A percentile compares a stretch with the other conserved stretches of the same genome.
Conservation (phyloP, 2,113 vertebrate species). For the Arvicanthis niloticus region DNA sequence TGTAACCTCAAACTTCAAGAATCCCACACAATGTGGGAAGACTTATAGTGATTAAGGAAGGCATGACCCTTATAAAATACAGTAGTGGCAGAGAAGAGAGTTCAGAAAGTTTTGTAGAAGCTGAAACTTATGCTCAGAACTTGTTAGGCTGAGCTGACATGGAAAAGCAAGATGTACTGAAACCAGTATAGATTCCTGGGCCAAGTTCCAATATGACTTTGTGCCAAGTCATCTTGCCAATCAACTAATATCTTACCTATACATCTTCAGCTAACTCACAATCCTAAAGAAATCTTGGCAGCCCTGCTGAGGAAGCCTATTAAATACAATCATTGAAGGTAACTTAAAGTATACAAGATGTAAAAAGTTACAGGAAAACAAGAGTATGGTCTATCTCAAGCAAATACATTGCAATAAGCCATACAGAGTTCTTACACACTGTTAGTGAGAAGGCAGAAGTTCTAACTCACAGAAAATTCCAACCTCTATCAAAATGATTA, state of each 20-base stretch:
- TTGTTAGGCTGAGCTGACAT: neutral
- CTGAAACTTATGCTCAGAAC: neutral
- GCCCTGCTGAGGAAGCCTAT: neutral
- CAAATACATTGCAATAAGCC: neutral
- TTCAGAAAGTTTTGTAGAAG: neutral
- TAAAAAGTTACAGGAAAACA: neutral
- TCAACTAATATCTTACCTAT: neutral
- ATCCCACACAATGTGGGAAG: neutral
- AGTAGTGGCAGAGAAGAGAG: neutral
- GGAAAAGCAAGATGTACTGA: neutral
- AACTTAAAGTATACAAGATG: neutral
- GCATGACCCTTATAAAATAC: neutral
- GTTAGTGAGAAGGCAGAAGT: neutral
- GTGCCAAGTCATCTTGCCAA: neutral
- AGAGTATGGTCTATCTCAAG: neutral
- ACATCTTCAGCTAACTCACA: neutral
- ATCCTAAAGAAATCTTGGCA: neutral
- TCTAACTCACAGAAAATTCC: neutral
- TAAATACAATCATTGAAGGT: neutral
- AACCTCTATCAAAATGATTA: neutral
- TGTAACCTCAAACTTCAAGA: neutral
- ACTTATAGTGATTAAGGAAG: neutral
- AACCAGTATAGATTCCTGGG: neutral
- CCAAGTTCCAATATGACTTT: neutral
- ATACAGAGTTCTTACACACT: neutral